Conservation (phyloP, 2,113 vertebrate species). For the Sinocyclocheilus anshuiensis region DNA sequence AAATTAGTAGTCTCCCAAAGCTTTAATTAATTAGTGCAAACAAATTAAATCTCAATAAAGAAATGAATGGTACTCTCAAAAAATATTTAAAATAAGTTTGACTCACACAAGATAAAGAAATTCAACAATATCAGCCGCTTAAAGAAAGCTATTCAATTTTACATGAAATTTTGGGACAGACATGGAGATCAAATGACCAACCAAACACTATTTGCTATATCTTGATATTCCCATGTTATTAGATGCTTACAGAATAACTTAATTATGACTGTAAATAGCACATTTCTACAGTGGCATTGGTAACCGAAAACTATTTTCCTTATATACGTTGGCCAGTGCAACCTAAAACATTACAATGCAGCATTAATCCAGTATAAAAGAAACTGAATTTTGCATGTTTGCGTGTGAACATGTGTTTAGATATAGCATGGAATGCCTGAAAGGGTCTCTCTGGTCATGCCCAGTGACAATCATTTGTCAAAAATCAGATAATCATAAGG, state of each 20-base stretch:
- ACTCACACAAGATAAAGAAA: neutral
- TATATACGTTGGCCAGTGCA: neutral
- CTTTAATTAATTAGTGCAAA: neutral
- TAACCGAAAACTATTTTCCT: neutral
- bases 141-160: neutral
- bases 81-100: neutral
- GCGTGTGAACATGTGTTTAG: constrained; percentile 9
- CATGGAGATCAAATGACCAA: no score
- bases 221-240: no score
- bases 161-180: no score
- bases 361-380: neutral
- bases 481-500: constrained; percentile 25
- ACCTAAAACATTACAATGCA: neutral
- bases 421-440: neutral
- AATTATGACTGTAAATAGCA: neutral
- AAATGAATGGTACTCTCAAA: neutral
- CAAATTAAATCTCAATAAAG: neutral
- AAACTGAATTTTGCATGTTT: neutral
- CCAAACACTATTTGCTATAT: no score
- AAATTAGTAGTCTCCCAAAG: neutral
- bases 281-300: neutral
- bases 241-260: neutral
- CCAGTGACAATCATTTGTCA: neutral
- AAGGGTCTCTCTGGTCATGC: neutral
- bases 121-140: neutral